Conservation (phyloP, 2,797 vertebrate genomes). For the Uromys caudimaculatus region DNA sequence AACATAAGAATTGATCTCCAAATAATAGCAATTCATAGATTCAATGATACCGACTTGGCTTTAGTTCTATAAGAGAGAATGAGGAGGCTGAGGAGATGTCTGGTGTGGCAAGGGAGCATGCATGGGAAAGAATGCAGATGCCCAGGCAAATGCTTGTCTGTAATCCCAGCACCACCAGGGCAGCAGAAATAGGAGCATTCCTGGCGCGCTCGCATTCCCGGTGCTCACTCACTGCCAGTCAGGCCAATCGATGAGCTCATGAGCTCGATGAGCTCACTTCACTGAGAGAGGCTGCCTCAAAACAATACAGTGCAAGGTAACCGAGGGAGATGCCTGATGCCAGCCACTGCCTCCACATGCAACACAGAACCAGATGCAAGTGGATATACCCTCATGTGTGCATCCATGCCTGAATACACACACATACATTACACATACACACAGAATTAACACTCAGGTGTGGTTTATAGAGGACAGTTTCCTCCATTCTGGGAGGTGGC, state of each 20-base stretch:
- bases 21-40: not conserved
- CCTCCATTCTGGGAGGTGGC: not conserved
- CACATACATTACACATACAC: not conserved
- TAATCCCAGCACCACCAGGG: not conserved
- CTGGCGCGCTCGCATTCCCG: no score
- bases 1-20: conserved; percentile 28
- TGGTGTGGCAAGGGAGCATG: no score
- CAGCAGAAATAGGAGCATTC: not conserved
- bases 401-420: not conserved
- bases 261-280: no score
- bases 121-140: no score
- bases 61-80: conserved; percentile 12
- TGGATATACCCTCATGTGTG: no score
- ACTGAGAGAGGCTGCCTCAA: not conserved
- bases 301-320: not conserved
- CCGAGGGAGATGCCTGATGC: not conserved
- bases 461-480: not conserved
- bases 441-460: not conserved
- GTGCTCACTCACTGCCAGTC: not conserved
- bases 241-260: no score
- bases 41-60: not conserved
- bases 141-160: not conserved
- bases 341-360: not conserved
- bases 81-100: not conserved
- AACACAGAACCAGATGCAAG: no score